phyloP scores from a whole-genome alignment of 1,140 invertebrate genomes.

The Mactra quadrangularis region DNA sequence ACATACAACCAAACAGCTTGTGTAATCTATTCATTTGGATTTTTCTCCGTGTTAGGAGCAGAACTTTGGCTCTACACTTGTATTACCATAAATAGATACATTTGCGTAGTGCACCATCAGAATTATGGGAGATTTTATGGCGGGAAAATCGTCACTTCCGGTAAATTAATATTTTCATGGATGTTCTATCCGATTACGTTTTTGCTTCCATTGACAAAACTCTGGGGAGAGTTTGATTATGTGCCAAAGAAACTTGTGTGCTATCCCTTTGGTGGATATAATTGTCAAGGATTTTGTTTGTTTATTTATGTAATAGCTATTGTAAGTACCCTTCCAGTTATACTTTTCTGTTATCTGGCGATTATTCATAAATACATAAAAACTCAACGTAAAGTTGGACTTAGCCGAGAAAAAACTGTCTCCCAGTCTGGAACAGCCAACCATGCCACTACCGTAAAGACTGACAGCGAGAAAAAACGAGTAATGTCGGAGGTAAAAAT shows the following conservation, averaged over 20 bases:
- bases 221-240: slow-evolving; percentile 46
- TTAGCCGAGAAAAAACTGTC: slow-evolving; percentile 9
- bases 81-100: slow-evolving; percentile 50
- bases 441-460: slow-evolving; percentile 1
- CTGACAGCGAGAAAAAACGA: slow-evolving; percentile 18
- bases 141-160: background rate
- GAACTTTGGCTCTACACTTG: slow-evolving; percentile 54
- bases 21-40: slow-evolving; percentile 15
- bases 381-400: slow-evolving; percentile 30
- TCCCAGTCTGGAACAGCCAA: background rate
- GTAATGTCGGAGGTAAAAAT: slow-evolving; percentile 38
- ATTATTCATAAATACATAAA: slow-evolving; percentile 47
- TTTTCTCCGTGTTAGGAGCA: slow-evolving; percentile 46
- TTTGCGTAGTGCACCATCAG: slow-evolving; percentile 33
- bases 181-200: slow-evolving; percentile 50
- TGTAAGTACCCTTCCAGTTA: slow-evolving; percentile 30
- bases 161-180: slow-evolving; percentile 30
- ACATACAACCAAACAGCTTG: slow-evolving; percentile 19
- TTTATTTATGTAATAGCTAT: slow-evolving; percentile 42
- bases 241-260: slow-evolving; percentile 49
- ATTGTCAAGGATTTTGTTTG: slow-evolving; percentile 56
- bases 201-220: slow-evolving; percentile 26
- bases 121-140: slow-evolving; percentile 18
- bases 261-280: slow-evolving; percentile 41
- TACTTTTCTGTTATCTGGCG: slow-evolving; percentile 37